Conservation (phyloP, 2,797 vertebrate species). For the Cryptoprocta ferox region DNA sequence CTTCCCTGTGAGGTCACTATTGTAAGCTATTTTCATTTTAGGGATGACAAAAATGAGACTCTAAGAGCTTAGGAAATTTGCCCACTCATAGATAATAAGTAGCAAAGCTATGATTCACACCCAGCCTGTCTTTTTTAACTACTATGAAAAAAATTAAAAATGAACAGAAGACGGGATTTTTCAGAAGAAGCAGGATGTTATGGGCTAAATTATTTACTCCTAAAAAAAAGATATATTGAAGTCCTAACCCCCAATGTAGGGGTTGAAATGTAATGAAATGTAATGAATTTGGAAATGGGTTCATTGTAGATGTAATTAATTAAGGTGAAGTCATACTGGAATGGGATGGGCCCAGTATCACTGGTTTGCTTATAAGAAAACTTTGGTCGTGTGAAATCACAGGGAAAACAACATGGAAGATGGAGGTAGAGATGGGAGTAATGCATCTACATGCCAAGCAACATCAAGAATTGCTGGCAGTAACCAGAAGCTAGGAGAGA, state of each 20-base stretch:
- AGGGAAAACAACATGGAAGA: neutral
- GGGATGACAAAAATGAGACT: neutral
- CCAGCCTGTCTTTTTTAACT: neutral
- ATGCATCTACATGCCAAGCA: neutral
- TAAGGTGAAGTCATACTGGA: neutral
- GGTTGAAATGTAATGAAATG: too few relatives aligned
- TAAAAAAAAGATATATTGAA: neutral
- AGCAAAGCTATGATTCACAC: neutral
- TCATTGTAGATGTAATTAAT: neutral
- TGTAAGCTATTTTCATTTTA: neutral
- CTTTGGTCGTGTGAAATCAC: neutral
- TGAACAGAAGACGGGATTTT: neutral
- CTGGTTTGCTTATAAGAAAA: neutral
- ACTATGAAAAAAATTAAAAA: neutral
- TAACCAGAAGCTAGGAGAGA: neutral
- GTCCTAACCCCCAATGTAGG: neutral
- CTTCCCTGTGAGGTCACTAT: neutral
- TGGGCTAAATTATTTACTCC: neutral
- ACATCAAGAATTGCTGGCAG: neutral
- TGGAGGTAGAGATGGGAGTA: neutral
- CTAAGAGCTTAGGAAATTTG: slow-evolving; percentile 11
- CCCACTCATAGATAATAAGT: neutral
- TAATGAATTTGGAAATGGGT: neutral
- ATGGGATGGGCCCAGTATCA: neutral
- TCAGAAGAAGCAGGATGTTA: neutral